Evolutionary conservation across 1,140 invertebrate genomes (phyloP).

Genomic region (Trissolcus basalis): DNA sequence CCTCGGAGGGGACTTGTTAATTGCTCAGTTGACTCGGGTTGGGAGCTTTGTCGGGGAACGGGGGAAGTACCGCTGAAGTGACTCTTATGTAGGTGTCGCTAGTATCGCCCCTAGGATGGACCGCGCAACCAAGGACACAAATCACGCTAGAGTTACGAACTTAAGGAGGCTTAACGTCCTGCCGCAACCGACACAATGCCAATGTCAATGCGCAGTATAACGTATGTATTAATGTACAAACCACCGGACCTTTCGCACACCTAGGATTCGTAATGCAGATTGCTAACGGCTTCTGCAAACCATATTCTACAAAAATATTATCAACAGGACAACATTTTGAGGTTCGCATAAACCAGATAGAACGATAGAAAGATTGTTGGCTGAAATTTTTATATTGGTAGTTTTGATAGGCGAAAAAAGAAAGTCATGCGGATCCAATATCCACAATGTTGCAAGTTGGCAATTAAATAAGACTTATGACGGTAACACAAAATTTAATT

Average conservation of each 20-base stretch:
- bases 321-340: too few species aligned
- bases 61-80: constrained; percentile 16
- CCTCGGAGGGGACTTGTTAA: constrained; percentile 71
- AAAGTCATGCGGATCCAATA: constrained; percentile 59
- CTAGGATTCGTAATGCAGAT: constrained; percentile 33
- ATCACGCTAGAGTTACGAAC: constrained; percentile 70
- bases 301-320: too few species aligned
- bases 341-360: too few species aligned
- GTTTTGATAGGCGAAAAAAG: constrained; percentile 25
- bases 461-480: constrained; percentile 54
- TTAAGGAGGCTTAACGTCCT: constrained; percentile 69
- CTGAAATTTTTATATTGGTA: too few species aligned
- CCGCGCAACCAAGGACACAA: constrained; percentile 64
- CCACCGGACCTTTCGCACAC: constrained; percentile 44
- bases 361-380: too few species aligned
- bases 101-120: constrained; percentile 29
- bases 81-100: constrained; percentile 34
- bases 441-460: constrained; percentile 42
- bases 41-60: constrained; percentile 20
- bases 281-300: constrained; percentile 9
- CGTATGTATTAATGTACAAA: constrained; percentile 49
- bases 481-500: constrained; percentile 56
- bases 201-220: constrained; percentile 48
- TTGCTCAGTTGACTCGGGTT: constrained; percentile 62
- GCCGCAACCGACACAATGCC: constrained; percentile 57